These are phyloP conservation scores for Tenthredo amoena DNA, from an alignment of 2,888 invertebrate genomes.

Conservation along the genomic window DNA sequence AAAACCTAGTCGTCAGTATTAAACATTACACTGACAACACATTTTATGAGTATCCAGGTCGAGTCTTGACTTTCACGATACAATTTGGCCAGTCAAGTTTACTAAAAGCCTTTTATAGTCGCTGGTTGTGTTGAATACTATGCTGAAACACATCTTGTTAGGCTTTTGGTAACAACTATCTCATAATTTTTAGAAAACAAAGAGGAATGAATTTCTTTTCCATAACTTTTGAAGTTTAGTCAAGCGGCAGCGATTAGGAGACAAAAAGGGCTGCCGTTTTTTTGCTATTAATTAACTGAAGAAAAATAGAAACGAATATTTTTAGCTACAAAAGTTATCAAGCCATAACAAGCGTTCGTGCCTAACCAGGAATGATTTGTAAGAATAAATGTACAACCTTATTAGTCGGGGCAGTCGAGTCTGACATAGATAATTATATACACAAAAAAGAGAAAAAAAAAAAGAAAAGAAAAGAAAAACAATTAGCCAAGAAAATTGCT, in stretches of 20 bases:
- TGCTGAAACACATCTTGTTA: not conserved
- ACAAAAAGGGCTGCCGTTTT: not conserved
- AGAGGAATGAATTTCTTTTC: not conserved
- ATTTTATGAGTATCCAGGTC: slow-evolving; percentile 12
- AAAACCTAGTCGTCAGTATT: slow-evolving; percentile 10
- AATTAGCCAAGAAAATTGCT: not conserved
- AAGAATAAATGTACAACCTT: slow-evolving; percentile 32
- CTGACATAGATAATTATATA: slow-evolving; percentile 20
- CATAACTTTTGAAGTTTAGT: not conserved
- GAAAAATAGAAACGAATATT: not conserved
- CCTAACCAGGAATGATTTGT: not conserved
- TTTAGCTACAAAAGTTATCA: not conserved
- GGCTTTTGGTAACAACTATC: slow-evolving; percentile 22
- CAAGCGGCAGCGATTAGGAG: not conserved
- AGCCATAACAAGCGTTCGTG: not conserved
- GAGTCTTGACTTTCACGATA: not conserved
- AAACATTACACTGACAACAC: slow-evolving; percentile 2
- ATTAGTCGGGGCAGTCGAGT: slow-evolving; percentile 25
- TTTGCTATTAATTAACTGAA: not conserved
- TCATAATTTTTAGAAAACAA: not conserved
- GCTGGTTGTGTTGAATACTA: slow-evolving; percentile 8
- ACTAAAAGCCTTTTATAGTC: not conserved
- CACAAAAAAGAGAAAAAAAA: not conserved
- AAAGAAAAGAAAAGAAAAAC: not conserved
- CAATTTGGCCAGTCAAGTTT: slow-evolving; percentile 1